Evolutionary conservation across 2,888 invertebrate genomes (phyloP), one percentile per base, ranked within the genome.

Genomic region (Euplagia quadripunctaria): DNA sequence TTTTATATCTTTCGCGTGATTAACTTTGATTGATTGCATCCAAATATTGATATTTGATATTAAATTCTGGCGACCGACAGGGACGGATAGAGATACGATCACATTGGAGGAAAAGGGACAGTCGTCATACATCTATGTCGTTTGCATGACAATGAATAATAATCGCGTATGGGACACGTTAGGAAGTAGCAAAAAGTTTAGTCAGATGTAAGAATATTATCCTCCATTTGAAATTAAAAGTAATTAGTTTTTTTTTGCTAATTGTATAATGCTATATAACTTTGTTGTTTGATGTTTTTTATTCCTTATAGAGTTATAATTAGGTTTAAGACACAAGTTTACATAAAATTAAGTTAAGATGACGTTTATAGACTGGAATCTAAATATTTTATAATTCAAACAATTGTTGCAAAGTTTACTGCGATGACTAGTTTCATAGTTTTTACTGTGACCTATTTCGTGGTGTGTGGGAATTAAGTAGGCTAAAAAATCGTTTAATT

Each of bases 1-100:
- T 93, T 94, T 94, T 94, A 93, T 94, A 93, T 94, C 94, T 94
- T 94, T 94, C 95, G 93, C 94, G 91, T 95, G 95, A 96, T 95
- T 95, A 95, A 94, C 92, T 94, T 94, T 95, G 95, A 96, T 95
- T 94, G 94, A 96, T 95, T 92, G 94, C 92, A 93, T 94, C 93
- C 92, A 94, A 95, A 94, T 94, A 95, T 95, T 95, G 94, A 94
- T 94, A 92, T 94, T 92, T 92, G 90, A 92, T 93, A 92, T 93
- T 92, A 89, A 91, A 91, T 87, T 87, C 89, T 87, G 88, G 82
- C 83, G 86, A 87, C 84, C 84, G 88, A 91, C 81, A 83, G 84
- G 83, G 89, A 91, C 77, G 75, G 81, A 81, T 69, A 79, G 79
- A 79, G 79, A 88, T 83, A 81, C 68, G 70, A 70, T 74, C 74